A percentile compares a stretch with the other conserved stretches of the same genome.
Evolutionary conservation across 2,797 vertebrate genomes (phyloP).

Genomic region (Dendrocincla tyrannina): DNA sequence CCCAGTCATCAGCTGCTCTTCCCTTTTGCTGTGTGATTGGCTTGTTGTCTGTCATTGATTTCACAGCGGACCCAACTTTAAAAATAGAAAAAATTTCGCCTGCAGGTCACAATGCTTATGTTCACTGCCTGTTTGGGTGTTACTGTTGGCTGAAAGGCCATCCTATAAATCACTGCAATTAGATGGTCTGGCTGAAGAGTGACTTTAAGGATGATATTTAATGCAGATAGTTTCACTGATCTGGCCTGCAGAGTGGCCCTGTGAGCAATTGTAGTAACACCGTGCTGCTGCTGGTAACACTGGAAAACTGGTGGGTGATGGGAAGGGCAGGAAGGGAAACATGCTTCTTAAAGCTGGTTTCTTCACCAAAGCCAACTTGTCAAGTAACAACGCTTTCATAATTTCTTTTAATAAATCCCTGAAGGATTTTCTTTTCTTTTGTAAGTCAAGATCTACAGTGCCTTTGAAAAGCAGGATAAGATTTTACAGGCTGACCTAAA

Average conservation of each 20-base stretch:
- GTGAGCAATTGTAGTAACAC: background rate
- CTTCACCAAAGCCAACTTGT: background rate
- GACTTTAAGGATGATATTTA: background rate
- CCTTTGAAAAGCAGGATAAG: background rate
- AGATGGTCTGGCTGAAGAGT: background rate
- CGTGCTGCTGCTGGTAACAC: background rate
- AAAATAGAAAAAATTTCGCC: background rate
- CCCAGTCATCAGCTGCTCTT: background rate
- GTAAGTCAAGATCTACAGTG: background rate
- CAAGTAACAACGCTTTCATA: background rate
- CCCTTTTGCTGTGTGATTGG: background rate
- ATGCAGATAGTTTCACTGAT: background rate
- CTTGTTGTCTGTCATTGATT: background rate
- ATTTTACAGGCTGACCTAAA: slow-evolving; percentile 4
- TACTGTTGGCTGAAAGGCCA: background rate
- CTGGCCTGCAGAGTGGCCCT: background rate
- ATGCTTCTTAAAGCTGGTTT: background rate
- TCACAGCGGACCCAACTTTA: background rate
- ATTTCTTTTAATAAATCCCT: background rate
- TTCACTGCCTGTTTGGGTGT: background rate
- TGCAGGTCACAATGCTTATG: background rate
- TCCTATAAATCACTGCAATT: background rate
- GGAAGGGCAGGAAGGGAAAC: background rate
- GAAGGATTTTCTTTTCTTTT: slow-evolving; percentile 10
- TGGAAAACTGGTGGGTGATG: background rate